Base-by-base conservation (phyloP, 2,888 invertebrate genomes). In the Morpho deidamia region DNA sequence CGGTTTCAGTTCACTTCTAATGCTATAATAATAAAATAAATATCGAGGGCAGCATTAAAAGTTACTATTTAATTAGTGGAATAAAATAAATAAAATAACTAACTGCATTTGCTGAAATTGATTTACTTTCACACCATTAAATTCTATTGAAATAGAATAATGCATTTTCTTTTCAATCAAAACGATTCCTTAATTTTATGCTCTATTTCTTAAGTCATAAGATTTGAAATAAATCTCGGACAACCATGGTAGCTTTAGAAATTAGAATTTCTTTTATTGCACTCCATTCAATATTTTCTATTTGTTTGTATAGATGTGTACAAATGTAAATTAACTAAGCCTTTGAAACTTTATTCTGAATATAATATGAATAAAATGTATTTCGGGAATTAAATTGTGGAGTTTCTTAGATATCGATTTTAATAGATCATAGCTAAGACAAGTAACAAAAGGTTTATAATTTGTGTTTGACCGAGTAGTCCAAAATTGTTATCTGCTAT, bases 91-190 rank as follows among this genome's bases (percentile, higher is more conserved):
- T 39, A 47, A 42, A 41, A 12, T 14, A 35, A 41, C 11, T 7
- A 32, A 41, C 12, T 51, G 43, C 38, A 50, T 50, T 37, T 23
- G 43, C 23, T 45, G 43, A 55, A 55, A 46, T 53, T 53, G 56
- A 56, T 53, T 56, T 53, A 52, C 51, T 51, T 56, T 54, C 51
- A 57, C 57, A 49, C 51, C 55, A 56, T 56, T 53, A 40, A 46
- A 34, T 49, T 45, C 43, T 59, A 51, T 57, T 57, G 53, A 53
- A 46, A 47, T 8, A 42, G 48, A 42, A 59, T 47, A 53, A 56
- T 51, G 37, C 35, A 56, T 51, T 59, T 56, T 39, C 48, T 45
- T 44, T 37, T 51, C 42, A 35, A 44, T 32, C n/a, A 11, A 37
- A 42, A 32, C 44, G 5, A 14, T 35, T 45, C n/a, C 11, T n/a